Evolutionary conservation across 2,888 invertebrate genomes (phyloP), one percentile per base, ranked within the genome.

Genomic region (Coelogynopora nodosa): DNA sequence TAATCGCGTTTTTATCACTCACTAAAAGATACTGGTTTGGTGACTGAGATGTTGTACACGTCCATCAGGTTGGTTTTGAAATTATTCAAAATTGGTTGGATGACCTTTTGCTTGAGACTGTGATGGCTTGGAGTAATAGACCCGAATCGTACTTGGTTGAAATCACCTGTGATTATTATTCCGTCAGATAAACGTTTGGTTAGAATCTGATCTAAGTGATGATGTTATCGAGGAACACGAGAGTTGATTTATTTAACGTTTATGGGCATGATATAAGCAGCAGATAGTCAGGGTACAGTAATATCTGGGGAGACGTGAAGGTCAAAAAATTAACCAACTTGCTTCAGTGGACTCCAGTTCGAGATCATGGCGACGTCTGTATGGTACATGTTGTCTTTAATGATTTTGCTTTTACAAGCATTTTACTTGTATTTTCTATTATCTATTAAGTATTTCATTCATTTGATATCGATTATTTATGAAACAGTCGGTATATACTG

Each of bases 11-110:
- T n/a, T 74, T 10, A 26, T 74, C 74, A 74, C 74, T 74, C 74
- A 74, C 2, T 74, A n/a, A n/a, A n/a, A n/a, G 74, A 74, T 10
- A 74, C 23, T 13, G 74, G 74, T 10, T 74, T 74, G 23, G 23
- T 74, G 74, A 74, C 74, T 74, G 23, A 74, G 74, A 23, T 74
- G 74, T 74, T 23, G 49, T 49, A 49, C 18, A 23, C 2, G 74
- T 74, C 74, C 5, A 26, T 74, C 27, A 74, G 5, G 74, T 74
- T 74, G 74, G 74, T 74, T 10, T 74, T n/a, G 74, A 74, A 74
- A 74, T 74, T 5, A 74, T 74, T 23, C 27, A 23, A 74, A 74
- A 74, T 74, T 23, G 74, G 23, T 74, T 74, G 23, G 18, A 23
- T 13, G 27, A 74, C 74, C 23, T n/a, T 74, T 74, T 74, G 74